These are phyloP conservation scores for Megalopta genalis DNA, from an alignment of 1,140 invertebrate species.

Conservation along the genomic window DNA sequence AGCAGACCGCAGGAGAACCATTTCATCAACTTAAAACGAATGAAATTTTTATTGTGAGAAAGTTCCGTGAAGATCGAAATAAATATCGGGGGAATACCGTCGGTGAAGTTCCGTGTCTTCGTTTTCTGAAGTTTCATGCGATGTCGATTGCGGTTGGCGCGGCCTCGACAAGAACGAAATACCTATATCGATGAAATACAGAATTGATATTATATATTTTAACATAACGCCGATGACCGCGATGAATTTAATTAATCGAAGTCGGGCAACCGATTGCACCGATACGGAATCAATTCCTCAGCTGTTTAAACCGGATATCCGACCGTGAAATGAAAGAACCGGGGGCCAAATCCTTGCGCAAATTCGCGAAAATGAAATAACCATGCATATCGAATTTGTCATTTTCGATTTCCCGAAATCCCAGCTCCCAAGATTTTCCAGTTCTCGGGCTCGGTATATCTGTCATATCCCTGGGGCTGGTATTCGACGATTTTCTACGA, in stretches of 20 bases:
- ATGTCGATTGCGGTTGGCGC: not conserved
- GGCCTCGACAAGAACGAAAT: too few species aligned
- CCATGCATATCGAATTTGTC: constrained; percentile 57
- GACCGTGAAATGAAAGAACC: constrained; percentile 33
- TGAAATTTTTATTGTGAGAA: constrained; percentile 32
- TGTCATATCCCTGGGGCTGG: constrained; percentile 43
- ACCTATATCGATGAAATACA: too few species aligned
- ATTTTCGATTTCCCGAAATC: constrained; percentile 57
- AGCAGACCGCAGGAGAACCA: constrained; percentile 9
- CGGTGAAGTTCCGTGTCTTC: not conserved
- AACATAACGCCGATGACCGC: not conserved
- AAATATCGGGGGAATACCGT: constrained; percentile 16
- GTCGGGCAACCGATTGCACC: not conserved
- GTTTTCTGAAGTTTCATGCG: not conserved
- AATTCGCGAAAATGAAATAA: constrained; percentile 55
- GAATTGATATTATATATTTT: constrained; percentile 7
- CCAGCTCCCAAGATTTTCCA: constrained; percentile 32
- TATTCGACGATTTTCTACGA: constrained; percentile 52
- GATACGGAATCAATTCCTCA: constrained; percentile 4
- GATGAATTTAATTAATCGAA: not conserved
- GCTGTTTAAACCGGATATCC: constrained; percentile 17
- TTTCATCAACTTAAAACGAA: constrained; percentile 35
- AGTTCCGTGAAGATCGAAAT: constrained; percentile 30
- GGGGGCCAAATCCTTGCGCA: constrained; percentile 25
- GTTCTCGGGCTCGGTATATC: constrained; percentile 15